Base-by-base conservation (phyloP, 2,113 vertebrate species). In the Chaetura pelagica region DNA sequence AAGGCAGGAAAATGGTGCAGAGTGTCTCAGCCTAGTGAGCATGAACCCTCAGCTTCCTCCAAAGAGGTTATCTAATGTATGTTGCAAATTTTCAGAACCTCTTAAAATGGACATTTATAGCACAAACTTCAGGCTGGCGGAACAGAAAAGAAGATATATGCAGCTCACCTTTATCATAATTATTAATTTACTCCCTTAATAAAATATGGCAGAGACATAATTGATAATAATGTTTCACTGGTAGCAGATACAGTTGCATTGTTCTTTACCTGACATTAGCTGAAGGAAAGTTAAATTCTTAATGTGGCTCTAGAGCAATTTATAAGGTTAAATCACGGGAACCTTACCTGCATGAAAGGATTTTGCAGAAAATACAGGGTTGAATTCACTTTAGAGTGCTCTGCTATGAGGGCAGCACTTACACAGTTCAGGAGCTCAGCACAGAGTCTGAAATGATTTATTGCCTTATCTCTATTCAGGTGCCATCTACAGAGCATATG, bases 181-280 rank as follows among this genome's bases (percentile, higher is more conserved):
- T 93, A 96, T 93, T 94, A 93, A 96, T 93, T 94, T 94, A 90
- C 63, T 95, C 76, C 88, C 73, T 73, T 93, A 94, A 93, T 95
- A 96, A 92, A 95, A 90, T 17, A 88, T 95, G 88, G 92, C 92
- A 93, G 86, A 89, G 93, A 93, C 94, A 95, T 96, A 97, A 96
- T 72, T 96, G 90, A 71, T 96, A 94, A 90, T 89, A 94, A 96
- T 79, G 94, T 92, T 94, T 72, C 89, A 72, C n/a, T 66, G 73
- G 80, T n/a, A 87, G 89, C 76, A 79, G 87, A 95, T 18, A 59
- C 86, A 68, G 80, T 40, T 35, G 7, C 93, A 71, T 62, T 89
- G 85, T 95, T 95, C 90, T 92, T 87, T 90, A 84, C 68, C 49
- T 86, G 92, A 78, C 88, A 93, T 81, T 78, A 94, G 72, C 94